Evolutionary conservation across 2,113 vertebrate species (phyloP).

Genomic region (Pterophyllum scalare): DNA sequence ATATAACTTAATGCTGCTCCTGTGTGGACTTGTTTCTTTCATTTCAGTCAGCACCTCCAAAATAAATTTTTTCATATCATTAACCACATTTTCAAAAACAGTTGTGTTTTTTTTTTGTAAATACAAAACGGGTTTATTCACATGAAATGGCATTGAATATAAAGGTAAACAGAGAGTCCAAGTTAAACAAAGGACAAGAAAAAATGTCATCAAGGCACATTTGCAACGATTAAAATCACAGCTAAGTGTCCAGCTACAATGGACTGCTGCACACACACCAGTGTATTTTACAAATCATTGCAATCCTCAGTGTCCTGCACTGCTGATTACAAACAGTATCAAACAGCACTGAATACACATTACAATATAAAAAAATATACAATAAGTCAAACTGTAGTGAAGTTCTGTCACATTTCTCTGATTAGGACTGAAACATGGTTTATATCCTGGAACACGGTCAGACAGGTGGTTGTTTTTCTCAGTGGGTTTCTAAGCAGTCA

Average conservation of each 20-base stretch:
- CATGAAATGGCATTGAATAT: constrained; percentile 3
- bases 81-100: neutral
- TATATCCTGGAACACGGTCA: neutral
- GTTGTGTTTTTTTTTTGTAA: neutral
- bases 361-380: constrained; percentile 13
- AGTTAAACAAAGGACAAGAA: neutral
- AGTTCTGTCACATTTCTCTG: neutral
- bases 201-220: neutral
- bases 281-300: constrained; percentile 24
- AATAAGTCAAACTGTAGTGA: neutral
- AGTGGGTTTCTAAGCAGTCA: neutral
- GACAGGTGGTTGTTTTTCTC: neutral
- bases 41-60: neutral
- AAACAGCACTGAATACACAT: constrained; percentile 19
- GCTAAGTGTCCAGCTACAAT: neutral
- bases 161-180: constrained; percentile 6
- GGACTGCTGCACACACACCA: constrained; percentile 4
- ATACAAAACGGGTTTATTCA: constrained; percentile 28
- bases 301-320: constrained; percentile 67
- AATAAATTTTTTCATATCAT: neutral
- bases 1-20: neutral
- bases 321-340: constrained; percentile 28
- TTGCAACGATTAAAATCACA: neutral
- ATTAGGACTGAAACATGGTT: neutral
- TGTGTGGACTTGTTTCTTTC: accelerated